phyloP scores from a whole-genome alignment of 2,113 vertebrate genomes.

The Hippocampus abdominalis region DNA sequence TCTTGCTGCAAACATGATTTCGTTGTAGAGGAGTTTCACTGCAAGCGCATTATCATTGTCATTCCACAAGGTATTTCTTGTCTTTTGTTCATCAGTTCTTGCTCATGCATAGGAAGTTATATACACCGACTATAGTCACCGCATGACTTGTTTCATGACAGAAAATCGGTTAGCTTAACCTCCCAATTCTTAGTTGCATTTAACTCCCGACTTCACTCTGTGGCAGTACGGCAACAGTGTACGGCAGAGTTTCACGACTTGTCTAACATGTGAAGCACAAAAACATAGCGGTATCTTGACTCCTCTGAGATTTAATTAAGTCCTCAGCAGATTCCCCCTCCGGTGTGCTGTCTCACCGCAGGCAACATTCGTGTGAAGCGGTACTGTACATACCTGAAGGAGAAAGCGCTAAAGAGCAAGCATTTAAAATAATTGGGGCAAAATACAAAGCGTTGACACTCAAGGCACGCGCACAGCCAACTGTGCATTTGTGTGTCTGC shows the following conservation, averaged over 20 bases:
- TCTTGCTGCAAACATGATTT: no score
- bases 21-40: no score
- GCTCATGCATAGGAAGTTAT: no score
- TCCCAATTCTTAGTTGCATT: slow-evolving; percentile 5
- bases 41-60: no score
- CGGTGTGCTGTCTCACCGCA: slow-evolving; percentile 53
- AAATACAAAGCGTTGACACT: slow-evolving; percentile 45
- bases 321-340: slow-evolving; percentile 55
- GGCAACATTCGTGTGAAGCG: slow-evolving; percentile 48
- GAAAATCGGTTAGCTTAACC: background rate
- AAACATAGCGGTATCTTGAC: slow-evolving; percentile 35
- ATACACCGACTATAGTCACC: no score
- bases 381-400: slow-evolving; percentile 29
- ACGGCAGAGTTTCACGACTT: slow-evolving; percentile 12
- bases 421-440: slow-evolving; percentile 42
- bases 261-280: slow-evolving; percentile 43
- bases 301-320: slow-evolving; percentile 69
- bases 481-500: slow-evolving; percentile 8
- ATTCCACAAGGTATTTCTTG: no score
- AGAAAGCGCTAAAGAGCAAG: slow-evolving; percentile 37
- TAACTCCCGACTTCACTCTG: slow-evolving; percentile 5
- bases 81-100: no score
- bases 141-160: no score
- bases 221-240: slow-evolving; percentile 20
- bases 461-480: slow-evolving; percentile 15